A percentile compares a stretch with the other conserved stretches of the same genome.
Evolutionary conservation across 2,797 vertebrate species (phyloP).

Genomic region (Triplophysa yarkandensis): DNA sequence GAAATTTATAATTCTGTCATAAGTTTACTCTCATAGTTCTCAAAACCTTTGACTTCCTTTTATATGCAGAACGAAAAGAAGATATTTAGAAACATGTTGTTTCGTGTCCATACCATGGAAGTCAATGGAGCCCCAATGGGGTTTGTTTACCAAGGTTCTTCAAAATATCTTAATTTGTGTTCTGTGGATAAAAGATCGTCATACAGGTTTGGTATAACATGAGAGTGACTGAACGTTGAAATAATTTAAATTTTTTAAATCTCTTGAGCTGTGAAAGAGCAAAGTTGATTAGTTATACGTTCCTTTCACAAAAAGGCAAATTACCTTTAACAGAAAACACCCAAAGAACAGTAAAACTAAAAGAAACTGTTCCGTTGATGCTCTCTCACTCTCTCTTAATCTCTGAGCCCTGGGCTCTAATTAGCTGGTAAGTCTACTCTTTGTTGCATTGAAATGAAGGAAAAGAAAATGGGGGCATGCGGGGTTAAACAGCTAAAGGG

Average conservation of each 20-base stretch:
- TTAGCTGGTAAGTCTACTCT: constrained; percentile 30
- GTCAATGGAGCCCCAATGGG: too few relatives aligned
- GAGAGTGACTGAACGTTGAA: too few relatives aligned
- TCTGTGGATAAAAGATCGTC: too few relatives aligned
- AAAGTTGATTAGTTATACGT: not conserved
- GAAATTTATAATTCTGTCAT: too few relatives aligned
- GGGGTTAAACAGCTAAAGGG: constrained; percentile 18
- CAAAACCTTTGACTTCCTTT: too few relatives aligned
- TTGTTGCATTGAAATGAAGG: constrained; percentile 26
- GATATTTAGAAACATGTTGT: too few relatives aligned
- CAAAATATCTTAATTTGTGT: too few relatives aligned
- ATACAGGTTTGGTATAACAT: too few relatives aligned
- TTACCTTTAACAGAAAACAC: not conserved
- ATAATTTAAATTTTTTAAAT: not conserved
- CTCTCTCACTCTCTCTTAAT: constrained; percentile 10
- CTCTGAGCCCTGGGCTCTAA: constrained; percentile 27
- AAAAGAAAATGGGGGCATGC: constrained; percentile 23
- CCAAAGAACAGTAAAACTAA: not conserved
- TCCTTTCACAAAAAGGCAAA: not conserved
- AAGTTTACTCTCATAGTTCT: too few relatives aligned
- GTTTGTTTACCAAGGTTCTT: too few relatives aligned
- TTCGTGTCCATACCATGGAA: too few relatives aligned
- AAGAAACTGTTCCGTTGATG: constrained; percentile 18
- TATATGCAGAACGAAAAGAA: too few relatives aligned
- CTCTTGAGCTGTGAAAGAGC: not conserved